A percentile compares a stretch with the other conserved stretches of the same genome.
phyloP scores from a whole-genome alignment of 2,888 invertebrate genomes.

The Homarus gammarus region DNA sequence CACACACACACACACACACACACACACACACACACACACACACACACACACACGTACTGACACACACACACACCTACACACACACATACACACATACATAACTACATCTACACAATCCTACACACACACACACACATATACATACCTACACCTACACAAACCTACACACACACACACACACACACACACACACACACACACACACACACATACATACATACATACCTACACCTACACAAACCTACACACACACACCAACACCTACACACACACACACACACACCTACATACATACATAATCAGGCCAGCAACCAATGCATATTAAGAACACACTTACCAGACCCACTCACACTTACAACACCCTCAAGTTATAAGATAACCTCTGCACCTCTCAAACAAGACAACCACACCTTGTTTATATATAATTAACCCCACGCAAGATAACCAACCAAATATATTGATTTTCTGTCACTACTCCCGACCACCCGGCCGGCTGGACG shows the following conservation, averaged over 20 bases:
- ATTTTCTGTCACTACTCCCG: slow-evolving; percentile 35
- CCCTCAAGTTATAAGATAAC: neutral
- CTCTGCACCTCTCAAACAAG: neutral
- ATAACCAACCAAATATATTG: slow-evolving; percentile 35
- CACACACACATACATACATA: neutral
- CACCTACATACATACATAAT: neutral
- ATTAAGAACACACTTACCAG: neutral
- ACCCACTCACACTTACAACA: neutral
- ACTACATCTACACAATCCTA: neutral
- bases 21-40: slow-evolving; percentile 1
- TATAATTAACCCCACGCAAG: slow-evolving; percentile 15
- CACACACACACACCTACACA: neutral
- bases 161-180: neutral
- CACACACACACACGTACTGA: neutral
- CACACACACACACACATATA: neutral
- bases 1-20: neutral
- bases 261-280: neutral
- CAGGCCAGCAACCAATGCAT: neutral
- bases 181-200: neutral
- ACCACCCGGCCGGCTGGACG: slow-evolving; percentile 21
- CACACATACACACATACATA: neutral
- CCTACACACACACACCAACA: neutral
- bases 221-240: neutral
- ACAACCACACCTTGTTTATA: slow-evolving; percentile 20
- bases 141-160: neutral